phyloP scores from a whole-genome alignment of 1,140 invertebrate genomes.

The Palaemon carinicauda region DNA sequence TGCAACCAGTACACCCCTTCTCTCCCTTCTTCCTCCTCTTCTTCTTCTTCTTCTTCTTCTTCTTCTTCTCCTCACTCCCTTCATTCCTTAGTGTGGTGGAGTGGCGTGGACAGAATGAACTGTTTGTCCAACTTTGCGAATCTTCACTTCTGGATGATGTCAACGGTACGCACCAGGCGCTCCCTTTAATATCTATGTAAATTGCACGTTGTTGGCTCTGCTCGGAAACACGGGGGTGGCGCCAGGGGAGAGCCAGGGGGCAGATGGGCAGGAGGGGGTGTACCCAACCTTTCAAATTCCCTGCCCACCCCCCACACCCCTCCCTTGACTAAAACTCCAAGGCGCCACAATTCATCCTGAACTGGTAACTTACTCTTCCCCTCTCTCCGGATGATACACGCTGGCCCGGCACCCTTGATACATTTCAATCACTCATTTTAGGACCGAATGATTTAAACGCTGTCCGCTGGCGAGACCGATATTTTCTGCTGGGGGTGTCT shows the following conservation, averaged over 20 bases:
- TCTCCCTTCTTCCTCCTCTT: not conserved
- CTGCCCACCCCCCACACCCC: not conserved
- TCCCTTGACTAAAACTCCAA: not conserved
- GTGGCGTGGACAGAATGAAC: not conserved
- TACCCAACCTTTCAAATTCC: no score
- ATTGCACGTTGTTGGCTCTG: conserved; percentile 25
- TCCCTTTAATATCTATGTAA: conserved; percentile 41
- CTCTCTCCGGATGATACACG: no score
- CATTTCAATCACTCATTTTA: no score
- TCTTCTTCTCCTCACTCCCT: not conserved
- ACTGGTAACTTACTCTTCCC: no score
- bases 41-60: not conserved
- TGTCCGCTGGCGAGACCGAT: no score
- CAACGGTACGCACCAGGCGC: not conserved
- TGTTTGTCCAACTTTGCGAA: conserved; percentile 10
- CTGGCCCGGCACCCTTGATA: no score
- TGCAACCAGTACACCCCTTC: not conserved
- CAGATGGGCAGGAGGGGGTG: not conserved
- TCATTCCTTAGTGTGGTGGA: not conserved
- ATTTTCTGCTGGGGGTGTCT: no score
- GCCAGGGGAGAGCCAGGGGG: not conserved
- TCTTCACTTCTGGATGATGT: not conserved
- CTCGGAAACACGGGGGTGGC: not conserved
- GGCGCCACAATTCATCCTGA: no score
- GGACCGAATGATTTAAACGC: no score